Conservation (phyloP, 2,113 vertebrate species). For the Solea solea region DNA sequence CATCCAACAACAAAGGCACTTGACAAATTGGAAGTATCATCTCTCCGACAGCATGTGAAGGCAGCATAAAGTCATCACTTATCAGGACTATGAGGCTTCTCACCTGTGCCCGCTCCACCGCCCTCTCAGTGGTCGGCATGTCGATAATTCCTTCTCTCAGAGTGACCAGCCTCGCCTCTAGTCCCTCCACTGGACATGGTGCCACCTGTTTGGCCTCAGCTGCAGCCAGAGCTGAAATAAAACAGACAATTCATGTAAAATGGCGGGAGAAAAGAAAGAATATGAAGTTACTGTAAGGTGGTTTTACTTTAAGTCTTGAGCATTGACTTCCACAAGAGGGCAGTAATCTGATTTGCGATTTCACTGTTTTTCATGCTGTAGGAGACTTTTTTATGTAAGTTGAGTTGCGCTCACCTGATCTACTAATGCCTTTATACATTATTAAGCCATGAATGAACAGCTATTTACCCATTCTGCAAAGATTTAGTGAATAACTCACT, state of each 20-base stretch:
- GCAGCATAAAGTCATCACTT: neutral
- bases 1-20: neutral
- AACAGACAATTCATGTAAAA: neutral
- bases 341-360: conserved; percentile 21
- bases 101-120: conserved; percentile 82
- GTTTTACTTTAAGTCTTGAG: neutral
- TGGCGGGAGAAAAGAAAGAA: neutral
- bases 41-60: too few relatives aligned
- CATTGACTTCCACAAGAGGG: conserved; percentile 49
- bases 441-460: neutral
- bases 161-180: conserved; percentile 77
- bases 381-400: neutral
- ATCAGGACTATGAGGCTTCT: neutral
- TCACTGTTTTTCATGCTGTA: neutral
- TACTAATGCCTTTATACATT: neutral
- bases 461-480: neutral
- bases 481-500: neutral
- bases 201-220: conserved; percentile 32
- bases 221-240: conserved; percentile 75
- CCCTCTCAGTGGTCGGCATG: conserved; percentile 76
- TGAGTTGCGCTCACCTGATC: neutral
- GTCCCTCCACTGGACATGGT: conserved; percentile 75
- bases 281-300: neutral
- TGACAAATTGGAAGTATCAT: too few relatives aligned
- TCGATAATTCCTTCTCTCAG: conserved; percentile 75